A percentile compares a stretch with the other conserved stretches of the same genome.
These are phyloP conservation scores for Drosophila prosaltans DNA, from an alignment of 1,140 invertebrate species.

Conservation along the genomic window DNA sequence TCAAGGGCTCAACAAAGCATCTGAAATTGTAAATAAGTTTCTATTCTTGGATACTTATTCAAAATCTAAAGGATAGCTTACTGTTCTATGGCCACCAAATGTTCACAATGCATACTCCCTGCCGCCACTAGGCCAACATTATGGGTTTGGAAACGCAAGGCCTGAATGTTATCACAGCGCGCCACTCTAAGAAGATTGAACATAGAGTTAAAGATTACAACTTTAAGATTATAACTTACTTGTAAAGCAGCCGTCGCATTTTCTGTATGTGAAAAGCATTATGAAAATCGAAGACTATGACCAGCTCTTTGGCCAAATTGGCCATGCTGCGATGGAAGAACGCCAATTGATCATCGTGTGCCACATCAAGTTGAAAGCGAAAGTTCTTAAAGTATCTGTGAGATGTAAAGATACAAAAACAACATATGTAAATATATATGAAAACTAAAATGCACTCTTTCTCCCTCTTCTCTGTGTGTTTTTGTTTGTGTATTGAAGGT, in stretches of 20 bases:
- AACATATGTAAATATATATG: background rate
- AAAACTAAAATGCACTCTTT: background rate
- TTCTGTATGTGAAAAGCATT: slow-evolving; percentile 80
- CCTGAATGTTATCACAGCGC: slow-evolving; percentile 77
- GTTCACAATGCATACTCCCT: slow-evolving; percentile 70
- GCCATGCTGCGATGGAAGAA: slow-evolving; percentile 74
- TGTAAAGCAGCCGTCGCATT: slow-evolving; percentile 74
- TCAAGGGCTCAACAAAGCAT: slow-evolving; percentile 79
- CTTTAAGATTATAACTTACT: slow-evolving; percentile 41
- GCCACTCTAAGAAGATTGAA: slow-evolving; percentile 57
- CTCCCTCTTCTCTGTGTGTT: slow-evolving; percentile 12
- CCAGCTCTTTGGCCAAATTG: slow-evolving; percentile 71
- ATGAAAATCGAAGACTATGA: slow-evolving; percentile 75
- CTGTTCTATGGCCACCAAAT: slow-evolving; percentile 76
- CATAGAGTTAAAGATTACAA: too few species aligned
- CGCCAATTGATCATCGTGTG: slow-evolving; percentile 69
- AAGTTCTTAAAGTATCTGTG: slow-evolving; percentile 79
- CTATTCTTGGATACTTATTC: background rate
- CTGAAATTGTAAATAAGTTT: slow-evolving; percentile 28
- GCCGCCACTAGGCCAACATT: slow-evolving; percentile 69
- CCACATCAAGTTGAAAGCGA: slow-evolving; percentile 74
- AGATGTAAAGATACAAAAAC: slow-evolving; percentile 16
- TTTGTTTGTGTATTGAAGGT: slow-evolving; percentile 4
- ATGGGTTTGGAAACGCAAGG: slow-evolving; percentile 76
- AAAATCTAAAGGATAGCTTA: slow-evolving; percentile 26